Conservation (phyloP, 2,888 invertebrate genomes). For the Melitaea athalia region DNA sequence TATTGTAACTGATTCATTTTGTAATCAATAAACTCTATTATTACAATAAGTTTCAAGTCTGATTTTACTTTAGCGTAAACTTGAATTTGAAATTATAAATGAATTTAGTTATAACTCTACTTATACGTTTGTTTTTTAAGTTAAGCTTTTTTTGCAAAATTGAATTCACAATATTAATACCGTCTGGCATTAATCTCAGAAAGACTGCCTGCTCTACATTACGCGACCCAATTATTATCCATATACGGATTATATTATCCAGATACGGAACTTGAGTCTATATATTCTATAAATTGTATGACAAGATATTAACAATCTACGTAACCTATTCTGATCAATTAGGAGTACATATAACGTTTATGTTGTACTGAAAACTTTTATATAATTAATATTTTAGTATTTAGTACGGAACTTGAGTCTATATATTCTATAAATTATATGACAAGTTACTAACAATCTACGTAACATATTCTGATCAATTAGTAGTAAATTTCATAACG, state of each 20-base stretch:
- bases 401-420: not conserved
- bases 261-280: constrained; percentile 1
- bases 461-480: not conserved
- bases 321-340: not conserved
- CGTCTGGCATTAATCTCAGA: not conserved
- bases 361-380: too few species aligned
- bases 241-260: constrained; percentile 12
- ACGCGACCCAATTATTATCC: constrained; percentile 17
- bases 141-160: too few species aligned
- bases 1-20: too few species aligned
- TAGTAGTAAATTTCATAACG: too few species aligned
- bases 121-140: too few species aligned
- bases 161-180: not conserved
- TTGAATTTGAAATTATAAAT: too few species aligned
- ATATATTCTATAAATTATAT: not conserved
- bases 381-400: too few species aligned
- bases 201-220: constrained; percentile 17
- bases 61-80: too few species aligned
- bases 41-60: too few species aligned
- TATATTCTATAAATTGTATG: not conserved
- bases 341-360: too few species aligned
- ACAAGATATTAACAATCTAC: not conserved
- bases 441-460: not conserved
- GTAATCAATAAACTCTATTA: too few species aligned
- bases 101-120: too few species aligned